A percentile compares a stretch with the other conserved stretches of the same genome.
These are phyloP conservation scores for Podargus strigoides DNA, from an alignment of 2,797 vertebrate genomes.

Conservation along the genomic window DNA sequence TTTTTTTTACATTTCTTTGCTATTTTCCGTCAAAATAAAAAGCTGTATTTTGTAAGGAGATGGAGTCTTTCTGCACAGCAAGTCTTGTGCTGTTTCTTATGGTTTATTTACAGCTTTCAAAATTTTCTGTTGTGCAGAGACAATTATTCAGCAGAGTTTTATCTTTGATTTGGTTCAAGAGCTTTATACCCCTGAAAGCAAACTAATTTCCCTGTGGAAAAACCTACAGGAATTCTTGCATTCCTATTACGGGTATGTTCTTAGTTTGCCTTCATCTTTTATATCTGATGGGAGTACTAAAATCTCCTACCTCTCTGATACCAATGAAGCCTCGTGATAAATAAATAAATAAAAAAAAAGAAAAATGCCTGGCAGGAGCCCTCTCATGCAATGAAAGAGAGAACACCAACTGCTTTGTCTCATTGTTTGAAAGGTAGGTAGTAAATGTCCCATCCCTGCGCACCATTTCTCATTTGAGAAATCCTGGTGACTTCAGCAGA, in stretches of 20 bases:
- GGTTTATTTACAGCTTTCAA: neutral
- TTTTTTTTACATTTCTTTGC: neutral
- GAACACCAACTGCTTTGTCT: neutral
- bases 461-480: neutral
- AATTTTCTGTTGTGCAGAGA: neutral
- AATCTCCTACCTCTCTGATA: neutral
- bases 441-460: neutral
- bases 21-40: conserved; percentile 18
- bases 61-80: neutral
- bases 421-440: neutral
- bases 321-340: neutral
- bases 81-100: neutral
- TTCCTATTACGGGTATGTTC: neutral
- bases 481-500: neutral
- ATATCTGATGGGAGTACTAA: neutral
- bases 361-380: neutral
- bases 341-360: neutral
- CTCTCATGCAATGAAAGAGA: neutral
- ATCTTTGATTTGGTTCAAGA: neutral
- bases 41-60: neutral
- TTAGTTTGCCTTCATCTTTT: neutral
- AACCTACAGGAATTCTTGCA: neutral
- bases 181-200: neutral
- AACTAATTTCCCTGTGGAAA: neutral
- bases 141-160: neutral